These are phyloP conservation scores for Telmatherina bonti DNA, from an alignment of 2,797 vertebrate genomes.

Conservation along the genomic window DNA sequence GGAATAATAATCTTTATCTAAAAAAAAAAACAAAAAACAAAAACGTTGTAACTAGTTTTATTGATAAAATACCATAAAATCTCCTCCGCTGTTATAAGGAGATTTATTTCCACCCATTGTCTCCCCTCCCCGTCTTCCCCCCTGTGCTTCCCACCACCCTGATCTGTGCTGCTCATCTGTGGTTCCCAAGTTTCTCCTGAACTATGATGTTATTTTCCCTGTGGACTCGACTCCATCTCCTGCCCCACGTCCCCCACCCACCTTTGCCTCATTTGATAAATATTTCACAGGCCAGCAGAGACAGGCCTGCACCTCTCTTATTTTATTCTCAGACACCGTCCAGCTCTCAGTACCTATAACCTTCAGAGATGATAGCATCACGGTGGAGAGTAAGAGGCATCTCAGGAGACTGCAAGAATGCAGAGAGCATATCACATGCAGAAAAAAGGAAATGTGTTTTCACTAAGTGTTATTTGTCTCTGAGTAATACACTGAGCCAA, in stretches of 20 bases:
- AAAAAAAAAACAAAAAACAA: conserved; percentile 11
- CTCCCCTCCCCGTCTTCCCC: too few species aligned
- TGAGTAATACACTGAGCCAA: conserved; percentile 30
- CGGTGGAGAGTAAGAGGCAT: conserved; percentile 25
- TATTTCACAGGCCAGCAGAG: conserved; percentile 83
- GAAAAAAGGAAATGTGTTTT: conserved; percentile 50
- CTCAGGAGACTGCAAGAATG: conserved; percentile 44
- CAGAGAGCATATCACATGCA: conserved; percentile 39
- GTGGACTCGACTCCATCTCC: conserved; percentile 65
- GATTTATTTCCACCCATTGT: too few species aligned
- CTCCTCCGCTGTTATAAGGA: conserved; percentile 18
- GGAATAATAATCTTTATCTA: conserved; percentile 3
- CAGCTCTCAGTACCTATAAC: conserved; percentile 74
- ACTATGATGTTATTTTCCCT: conserved; percentile 64
- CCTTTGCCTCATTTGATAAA: conserved; percentile 76
- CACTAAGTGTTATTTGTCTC: conserved; percentile 33
- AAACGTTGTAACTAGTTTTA: conserved; percentile 2
- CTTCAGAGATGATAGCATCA: conserved; percentile 65
- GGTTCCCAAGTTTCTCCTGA: conserved; percentile 47
- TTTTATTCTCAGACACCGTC: conserved; percentile 64
- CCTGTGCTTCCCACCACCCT: conserved; percentile 34
- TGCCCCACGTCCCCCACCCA: conserved; percentile 60
- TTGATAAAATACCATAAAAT: conserved; percentile 38
- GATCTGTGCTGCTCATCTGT: conserved; percentile 28
- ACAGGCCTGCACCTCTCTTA: conserved; percentile 66